Conservation (phyloP, 1,140 invertebrate species). For the Chymomyza costata region DNA sequence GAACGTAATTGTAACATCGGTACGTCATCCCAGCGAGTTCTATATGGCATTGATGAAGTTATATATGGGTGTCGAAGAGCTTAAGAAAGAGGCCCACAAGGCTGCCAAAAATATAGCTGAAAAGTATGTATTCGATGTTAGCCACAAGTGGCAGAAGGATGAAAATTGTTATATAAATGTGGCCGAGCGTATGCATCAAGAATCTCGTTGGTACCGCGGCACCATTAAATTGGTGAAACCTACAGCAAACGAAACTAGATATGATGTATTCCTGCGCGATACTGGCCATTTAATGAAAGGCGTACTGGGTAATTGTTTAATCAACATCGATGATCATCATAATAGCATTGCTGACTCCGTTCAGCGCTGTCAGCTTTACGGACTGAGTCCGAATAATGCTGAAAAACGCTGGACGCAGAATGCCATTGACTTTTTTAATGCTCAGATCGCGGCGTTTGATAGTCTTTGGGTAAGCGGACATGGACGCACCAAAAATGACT, state of each 20-base stretch:
- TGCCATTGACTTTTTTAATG: slow-evolving; percentile 31
- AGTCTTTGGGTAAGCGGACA: slow-evolving; percentile 10
- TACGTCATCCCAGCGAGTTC: slow-evolving; percentile 52
- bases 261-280: slow-evolving; percentile 32
- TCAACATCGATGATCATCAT: slow-evolving; percentile 11
- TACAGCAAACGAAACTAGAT: neutral
- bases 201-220: slow-evolving; percentile 39
- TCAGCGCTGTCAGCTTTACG: slow-evolving; percentile 29
- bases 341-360: slow-evolving; percentile 14
- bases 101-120: slow-evolving; percentile 2
- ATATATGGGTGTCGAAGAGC: neutral
- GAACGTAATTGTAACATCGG: slow-evolving; percentile 18
- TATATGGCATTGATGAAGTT: slow-evolving; percentile 49
- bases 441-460: slow-evolving; percentile 17
- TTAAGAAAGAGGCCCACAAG: slow-evolving; percentile 22
- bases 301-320: slow-evolving; percentile 2
- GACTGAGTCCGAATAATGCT: slow-evolving; percentile 1
- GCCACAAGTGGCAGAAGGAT: slow-evolving; percentile 20
- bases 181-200: slow-evolving; percentile 18
- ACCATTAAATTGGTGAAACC: neutral
- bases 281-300: slow-evolving; percentile 26
- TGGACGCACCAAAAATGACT: neutral
- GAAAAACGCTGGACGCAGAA: slow-evolving; percentile 17
- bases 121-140: neutral
- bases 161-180: slow-evolving; percentile 37